Conservation (phyloP, 2,888 invertebrate genomes). For the Dioctria linearis region DNA sequence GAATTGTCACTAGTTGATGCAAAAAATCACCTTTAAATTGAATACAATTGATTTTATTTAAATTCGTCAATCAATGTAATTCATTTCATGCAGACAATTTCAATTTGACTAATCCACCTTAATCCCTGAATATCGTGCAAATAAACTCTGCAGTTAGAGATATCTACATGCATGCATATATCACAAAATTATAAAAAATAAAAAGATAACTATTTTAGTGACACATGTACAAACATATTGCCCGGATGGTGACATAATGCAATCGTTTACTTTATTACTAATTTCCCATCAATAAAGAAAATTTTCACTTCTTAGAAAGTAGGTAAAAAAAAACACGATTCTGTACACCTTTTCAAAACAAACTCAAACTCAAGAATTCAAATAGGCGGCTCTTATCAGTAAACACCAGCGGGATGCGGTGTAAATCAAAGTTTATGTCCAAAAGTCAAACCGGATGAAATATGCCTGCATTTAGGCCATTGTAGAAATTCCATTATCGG, state of each 20-base stretch:
- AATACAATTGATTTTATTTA: too few species aligned
- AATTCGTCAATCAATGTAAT: too few species aligned
- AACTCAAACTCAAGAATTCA: slow-evolving; percentile 11
- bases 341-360: slow-evolving; percentile 6
- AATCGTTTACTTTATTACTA: slow-evolving; percentile 24
- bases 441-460: slow-evolving; percentile 48
- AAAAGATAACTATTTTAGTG: too few species aligned
- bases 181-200: too few species aligned
- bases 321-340: neutral
- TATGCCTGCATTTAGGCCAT: slow-evolving; percentile 49
- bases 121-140: too few species aligned
- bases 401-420: slow-evolving; percentile 9
- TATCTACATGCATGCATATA: too few species aligned
- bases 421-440: slow-evolving; percentile 48
- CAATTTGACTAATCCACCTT: too few species aligned
- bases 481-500: slow-evolving; percentile 43
- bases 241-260: neutral
- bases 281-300: slow-evolving; percentile 2
- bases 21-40: too few species aligned
- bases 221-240: too few species aligned
- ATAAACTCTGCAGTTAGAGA: too few species aligned
- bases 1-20: too few species aligned
- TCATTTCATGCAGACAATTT: too few species aligned
- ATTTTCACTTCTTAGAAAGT: neutral
- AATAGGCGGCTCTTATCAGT: slow-evolving; percentile 22